These are phyloP conservation scores for Parus major DNA, from an alignment of 2,113 vertebrate species.

Conservation along the genomic window DNA sequence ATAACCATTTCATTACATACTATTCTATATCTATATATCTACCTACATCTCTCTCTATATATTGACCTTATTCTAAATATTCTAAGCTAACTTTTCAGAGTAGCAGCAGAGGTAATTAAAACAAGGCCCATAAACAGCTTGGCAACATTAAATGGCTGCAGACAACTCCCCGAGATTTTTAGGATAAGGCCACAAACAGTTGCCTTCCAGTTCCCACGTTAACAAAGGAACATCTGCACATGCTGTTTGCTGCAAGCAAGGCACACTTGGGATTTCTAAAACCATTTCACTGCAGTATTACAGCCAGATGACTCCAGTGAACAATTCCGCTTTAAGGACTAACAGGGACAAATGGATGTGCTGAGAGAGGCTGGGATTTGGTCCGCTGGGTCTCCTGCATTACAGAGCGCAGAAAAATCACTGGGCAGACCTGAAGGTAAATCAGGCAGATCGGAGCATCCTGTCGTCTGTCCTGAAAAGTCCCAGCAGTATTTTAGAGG, in stretches of 20 bases:
- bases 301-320: neutral
- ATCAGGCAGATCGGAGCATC: neutral
- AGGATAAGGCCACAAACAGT: neutral
- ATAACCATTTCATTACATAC: neutral
- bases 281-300: neutral
- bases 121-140: neutral
- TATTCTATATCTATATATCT: neutral
- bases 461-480: neutral
- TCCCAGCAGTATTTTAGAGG: neutral
- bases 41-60: neutral
- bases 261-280: neutral
- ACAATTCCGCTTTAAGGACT: neutral
- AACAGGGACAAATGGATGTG: neutral
- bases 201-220: neutral
- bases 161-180: neutral
- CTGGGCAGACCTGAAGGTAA: neutral
- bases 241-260: neutral
- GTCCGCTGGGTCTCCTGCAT: neutral
- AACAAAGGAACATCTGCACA: neutral
- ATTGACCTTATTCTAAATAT: neutral
- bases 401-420: neutral
- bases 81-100: neutral
- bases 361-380: neutral
- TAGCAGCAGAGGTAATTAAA: neutral
- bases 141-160: neutral